Conservation (phyloP, 2,797 vertebrate species). For the Pyrrhura leucotis region DNA sequence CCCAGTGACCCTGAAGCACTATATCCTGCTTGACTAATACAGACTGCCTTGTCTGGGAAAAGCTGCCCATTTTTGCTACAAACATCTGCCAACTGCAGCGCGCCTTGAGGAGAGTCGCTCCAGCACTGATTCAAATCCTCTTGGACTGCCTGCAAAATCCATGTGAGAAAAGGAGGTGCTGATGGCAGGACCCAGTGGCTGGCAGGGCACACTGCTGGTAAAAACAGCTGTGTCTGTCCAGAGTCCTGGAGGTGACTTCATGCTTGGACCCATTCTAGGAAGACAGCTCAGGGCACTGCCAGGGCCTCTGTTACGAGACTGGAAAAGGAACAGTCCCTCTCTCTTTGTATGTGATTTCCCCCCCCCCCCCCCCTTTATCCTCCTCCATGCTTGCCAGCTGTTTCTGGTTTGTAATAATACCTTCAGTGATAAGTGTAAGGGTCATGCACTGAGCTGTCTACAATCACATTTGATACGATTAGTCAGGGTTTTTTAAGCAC, state of each 20-base stretch:
- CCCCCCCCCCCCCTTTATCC: not conserved
- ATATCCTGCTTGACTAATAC: not conserved
- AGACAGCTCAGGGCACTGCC: not conserved
- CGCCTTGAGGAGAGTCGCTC: not conserved
- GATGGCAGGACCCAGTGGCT: fast-evolving
- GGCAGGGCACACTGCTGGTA: not conserved
- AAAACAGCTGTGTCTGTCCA: not conserved
- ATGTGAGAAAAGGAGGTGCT: not conserved
- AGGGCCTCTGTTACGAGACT: not conserved
- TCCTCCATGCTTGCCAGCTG: conserved; percentile 3
- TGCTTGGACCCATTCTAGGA: not conserved
- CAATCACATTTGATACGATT: conserved; percentile 60
- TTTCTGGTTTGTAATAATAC: conserved; percentile 38
- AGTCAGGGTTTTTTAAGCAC: conserved; percentile 58
- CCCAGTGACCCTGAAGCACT: not conserved
- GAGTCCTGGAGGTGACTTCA: not conserved
- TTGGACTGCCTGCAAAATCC: not conserved
- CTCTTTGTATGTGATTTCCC: not conserved
- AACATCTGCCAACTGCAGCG: not conserved
- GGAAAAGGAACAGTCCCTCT: not conserved
- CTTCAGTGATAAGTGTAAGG: conserved; percentile 51
- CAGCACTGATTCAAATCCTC: not conserved
- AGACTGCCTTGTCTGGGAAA: not conserved
- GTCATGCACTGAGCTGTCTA: conserved; percentile 49
- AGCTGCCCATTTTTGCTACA: not conserved